Base-by-base conservation (phyloP, 1,140 invertebrate species). In the Dreissena polymorpha region DNA sequence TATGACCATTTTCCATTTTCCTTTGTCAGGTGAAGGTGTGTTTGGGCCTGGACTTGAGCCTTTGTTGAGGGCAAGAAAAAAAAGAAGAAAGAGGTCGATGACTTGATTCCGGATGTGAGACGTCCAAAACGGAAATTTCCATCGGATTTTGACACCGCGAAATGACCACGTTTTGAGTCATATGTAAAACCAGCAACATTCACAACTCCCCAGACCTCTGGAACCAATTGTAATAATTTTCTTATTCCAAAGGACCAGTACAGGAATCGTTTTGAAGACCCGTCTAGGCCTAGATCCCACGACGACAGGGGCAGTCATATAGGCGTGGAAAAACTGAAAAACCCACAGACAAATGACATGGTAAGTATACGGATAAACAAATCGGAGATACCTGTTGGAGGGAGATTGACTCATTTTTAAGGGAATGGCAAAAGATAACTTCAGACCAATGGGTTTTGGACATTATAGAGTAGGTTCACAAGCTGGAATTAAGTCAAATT, bases 381-480 rank as follows among this genome's bases (percentile, higher is more conserved):
- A 29, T 51, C 70, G 10, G 23, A 74, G 53, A 74, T 74, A 60
- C 72, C 71, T 27, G 78, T 80, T 55, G 73, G 78, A n/a, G 77
- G 78, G 18, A 13, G 78, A 0, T 21, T 85, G 0, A 27, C 18
- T 49, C 21, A 57, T 29, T 82, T 77, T 67, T 10, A 55, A n/a
- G n/a, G 64, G 63, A 27, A 25, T 76, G 85, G 81, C n/a, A 57
- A 63, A 50, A 70, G 14, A 80, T 85, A 53, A 85, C 83, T 0
- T 53, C 65, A 68, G 65, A 81, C 68, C 23, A 70, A 39, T 86
- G 74, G 77, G 70, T 84, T 68, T 71, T 87, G n/a, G 27, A 81
- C 13, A 29, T 84, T 23, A 55, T 84, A n/a, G 27, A 67, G 39
- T 13, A 81, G 10, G 85, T 83, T 68, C 67, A 75, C 68, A 71